Evolutionary conservation across 2,113 vertebrate genomes (phyloP).

Genomic region (Nycticorax nycticorax): DNA sequence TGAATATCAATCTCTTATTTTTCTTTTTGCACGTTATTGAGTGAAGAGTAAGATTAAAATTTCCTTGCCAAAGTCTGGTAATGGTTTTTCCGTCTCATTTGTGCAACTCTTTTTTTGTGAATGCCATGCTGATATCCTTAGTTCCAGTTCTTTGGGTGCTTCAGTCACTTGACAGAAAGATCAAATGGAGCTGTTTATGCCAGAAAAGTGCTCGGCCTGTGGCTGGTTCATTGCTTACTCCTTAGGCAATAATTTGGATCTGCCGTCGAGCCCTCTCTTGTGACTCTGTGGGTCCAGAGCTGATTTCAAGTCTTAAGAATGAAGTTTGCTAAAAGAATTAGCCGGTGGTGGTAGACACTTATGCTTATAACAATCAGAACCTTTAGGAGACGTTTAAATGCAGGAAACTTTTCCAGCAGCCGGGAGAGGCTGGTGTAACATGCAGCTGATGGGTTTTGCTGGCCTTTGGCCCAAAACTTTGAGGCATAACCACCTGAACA

Average conservation of each 20-base stretch:
- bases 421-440: neutral
- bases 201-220: neutral
- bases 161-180: neutral
- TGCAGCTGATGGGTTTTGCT: neutral
- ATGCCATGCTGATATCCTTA: neutral
- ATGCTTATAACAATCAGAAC: neutral
- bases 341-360: neutral
- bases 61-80: neutral
- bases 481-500: neutral
- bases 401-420: neutral
- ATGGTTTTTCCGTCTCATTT: neutral
- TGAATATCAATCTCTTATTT: neutral
- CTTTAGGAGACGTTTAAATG: neutral
- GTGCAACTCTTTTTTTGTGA: neutral
- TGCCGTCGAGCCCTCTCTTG: neutral
- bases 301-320: neutral
- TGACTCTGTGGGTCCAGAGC: neutral
- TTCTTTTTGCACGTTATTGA: neutral
- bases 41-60: neutral
- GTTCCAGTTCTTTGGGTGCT: neutral
- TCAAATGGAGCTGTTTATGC: neutral
- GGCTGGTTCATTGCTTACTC: neutral
- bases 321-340: neutral
- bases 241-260: neutral
- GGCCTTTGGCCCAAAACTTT: neutral